Evolutionary conservation across 1,140 invertebrate genomes (phyloP).

Genomic region (Dendroctonus ponderosae): DNA sequence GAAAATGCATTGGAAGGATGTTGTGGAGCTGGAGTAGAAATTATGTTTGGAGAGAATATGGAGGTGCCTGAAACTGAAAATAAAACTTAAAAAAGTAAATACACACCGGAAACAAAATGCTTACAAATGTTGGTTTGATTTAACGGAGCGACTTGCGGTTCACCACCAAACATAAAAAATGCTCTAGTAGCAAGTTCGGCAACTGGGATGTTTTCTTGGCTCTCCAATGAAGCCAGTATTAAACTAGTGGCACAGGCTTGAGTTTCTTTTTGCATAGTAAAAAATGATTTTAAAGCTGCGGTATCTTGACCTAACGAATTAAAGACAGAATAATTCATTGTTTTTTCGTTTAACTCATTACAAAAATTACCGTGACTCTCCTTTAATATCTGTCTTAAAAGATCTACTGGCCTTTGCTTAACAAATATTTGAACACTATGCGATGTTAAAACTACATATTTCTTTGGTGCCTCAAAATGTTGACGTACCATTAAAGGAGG

Average conservation of each 20-base stretch:
- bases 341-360: neutral
- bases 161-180: conserved; percentile 89
- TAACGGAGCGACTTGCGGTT: conserved; percentile 53
- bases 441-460: conserved; percentile 83
- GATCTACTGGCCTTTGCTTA: conserved; percentile 82
- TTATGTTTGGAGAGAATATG: conserved; percentile 45
- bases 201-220: conserved; percentile 66
- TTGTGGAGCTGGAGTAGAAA: conserved; percentile 44
- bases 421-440: conserved; percentile 82
- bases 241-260: conserved; percentile 88
- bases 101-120: conserved; percentile 1
- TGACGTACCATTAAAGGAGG: conserved; percentile 69
- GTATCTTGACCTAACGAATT: conserved; percentile 67
- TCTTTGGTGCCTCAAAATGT: conserved; percentile 69
- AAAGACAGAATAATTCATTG: conserved; percentile 1
- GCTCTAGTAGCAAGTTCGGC: conserved; percentile 87
- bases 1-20: conserved; percentile 37
- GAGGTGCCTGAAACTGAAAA: conserved; percentile 39
- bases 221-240: conserved; percentile 77
- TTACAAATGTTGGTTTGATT: conserved; percentile 42
- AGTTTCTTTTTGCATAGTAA: conserved; percentile 75
- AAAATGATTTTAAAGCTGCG: conserved; percentile 81
- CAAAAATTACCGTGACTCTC: conserved; percentile 63
- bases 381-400: conserved; percentile 75
- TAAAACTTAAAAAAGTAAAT: neutral